These are phyloP conservation scores for Meteorus colon DNA, from an alignment of 2,888 invertebrate genomes.

Conservation along the genomic window DNA sequence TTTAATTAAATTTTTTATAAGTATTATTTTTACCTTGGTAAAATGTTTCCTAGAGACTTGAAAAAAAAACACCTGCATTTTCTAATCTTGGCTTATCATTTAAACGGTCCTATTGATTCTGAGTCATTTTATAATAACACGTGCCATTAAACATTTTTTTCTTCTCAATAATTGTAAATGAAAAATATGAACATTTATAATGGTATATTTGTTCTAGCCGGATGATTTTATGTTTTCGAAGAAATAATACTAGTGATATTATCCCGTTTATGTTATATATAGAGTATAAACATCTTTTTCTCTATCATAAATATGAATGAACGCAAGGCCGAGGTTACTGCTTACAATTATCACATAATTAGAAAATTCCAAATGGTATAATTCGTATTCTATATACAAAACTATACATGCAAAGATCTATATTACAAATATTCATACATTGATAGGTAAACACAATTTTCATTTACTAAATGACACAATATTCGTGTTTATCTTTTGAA, in stretches of 20 bases:
- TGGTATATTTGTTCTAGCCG: conserved; percentile 1
- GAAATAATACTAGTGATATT: not conserved
- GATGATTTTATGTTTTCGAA: conserved; percentile 14
- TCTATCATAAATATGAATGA: not conserved
- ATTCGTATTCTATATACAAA: not conserved
- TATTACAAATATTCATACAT: not conserved
- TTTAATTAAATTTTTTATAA: conserved; percentile 31
- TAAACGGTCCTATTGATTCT: not conserved
- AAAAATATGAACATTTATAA: conserved; percentile 9
- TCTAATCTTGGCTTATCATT: not conserved
- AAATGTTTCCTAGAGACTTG: conserved; percentile 30
- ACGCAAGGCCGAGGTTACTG: conserved; percentile 37
- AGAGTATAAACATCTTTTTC: conserved; percentile 2
- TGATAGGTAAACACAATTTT: not conserved
- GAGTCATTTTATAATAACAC: not conserved
- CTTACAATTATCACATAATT: conserved; percentile 39
- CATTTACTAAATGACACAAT: not conserved
- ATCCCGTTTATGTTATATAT: not conserved
- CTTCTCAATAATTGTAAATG: not conserved
- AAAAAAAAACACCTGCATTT: conserved; percentile 30
- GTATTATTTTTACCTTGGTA: conserved; percentile 32
- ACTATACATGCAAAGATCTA: not conserved
- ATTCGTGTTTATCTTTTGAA: not conserved
- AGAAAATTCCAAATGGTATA: not conserved
- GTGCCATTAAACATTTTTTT: conserved; percentile 13